Base-by-base conservation (phyloP, 2,113 vertebrate genomes). In the Actinemys pallida region DNA sequence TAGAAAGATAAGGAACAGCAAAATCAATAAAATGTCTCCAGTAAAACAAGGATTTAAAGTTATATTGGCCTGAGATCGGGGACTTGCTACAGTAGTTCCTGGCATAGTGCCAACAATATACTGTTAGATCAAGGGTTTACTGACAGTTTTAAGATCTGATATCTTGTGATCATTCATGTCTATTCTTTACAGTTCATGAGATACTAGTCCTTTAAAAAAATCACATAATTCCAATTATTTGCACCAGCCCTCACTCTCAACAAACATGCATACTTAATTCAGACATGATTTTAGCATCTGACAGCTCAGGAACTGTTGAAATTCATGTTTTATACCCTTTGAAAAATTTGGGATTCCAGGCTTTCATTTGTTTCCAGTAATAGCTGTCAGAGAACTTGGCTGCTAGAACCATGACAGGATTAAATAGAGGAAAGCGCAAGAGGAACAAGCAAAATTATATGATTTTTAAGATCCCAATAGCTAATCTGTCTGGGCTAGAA, bases 71-170 rank as follows among this genome's bases (percentile, higher is more conserved):
- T 88, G 42, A 76, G 24, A 62, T 59, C 56, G 90, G 54, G 89
- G 42, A 76, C 62, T 89, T 81, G 85, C 84, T 89, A 50, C 22
- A 75, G 56, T 17, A 75, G 24, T 31, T 29, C 12, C 78, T 83
- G 69, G 87, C 76, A 52, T 20, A 84, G 24, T 11, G 87, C 69
- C 87, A 95, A 86, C 20, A 29, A 93, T 13, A 81, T 8, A 79
- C 81, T 42, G 29, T 53, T 86, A 83, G 39, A 81, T 90, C 42
- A 25, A 54, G 56, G 92, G 16, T 81, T 31, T 72, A 89, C 1
- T 7, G 85, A 2, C 2, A 25, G 35, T 49, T 54, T 90, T 86
- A 92, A 93, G 57, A 42, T 29, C 22, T 57, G 84, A 0, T 31
- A 85, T 19, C 27, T 91, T 69, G n/a, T 25, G 6, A 76, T 13